These are phyloP conservation scores for Himalopsyche anomala DNA, from an alignment of 2,888 invertebrate genomes.

Conservation along the genomic window DNA sequence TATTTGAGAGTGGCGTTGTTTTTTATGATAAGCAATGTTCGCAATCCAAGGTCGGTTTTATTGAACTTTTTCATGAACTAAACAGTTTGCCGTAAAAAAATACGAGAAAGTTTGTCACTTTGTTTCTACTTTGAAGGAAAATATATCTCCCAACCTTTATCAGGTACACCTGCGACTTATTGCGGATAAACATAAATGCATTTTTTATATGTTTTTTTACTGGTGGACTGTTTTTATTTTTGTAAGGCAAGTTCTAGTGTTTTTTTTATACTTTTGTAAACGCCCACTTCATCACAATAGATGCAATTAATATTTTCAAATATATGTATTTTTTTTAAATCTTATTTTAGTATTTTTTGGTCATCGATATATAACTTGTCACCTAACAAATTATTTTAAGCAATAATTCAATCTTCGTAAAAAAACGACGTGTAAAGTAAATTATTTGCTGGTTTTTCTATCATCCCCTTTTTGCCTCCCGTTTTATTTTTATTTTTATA, in stretches of 20 bases:
- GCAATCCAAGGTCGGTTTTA: constrained; percentile 28
- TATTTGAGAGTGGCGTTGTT: not conserved
- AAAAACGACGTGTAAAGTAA: no score
- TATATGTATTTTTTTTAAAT: no score
- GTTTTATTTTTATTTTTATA: no score
- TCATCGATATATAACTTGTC: no score
- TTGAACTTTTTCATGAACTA: constrained; percentile 34
- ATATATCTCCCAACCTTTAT: not conserved
- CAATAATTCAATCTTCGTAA: no score
- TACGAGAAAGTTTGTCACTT: constrained; percentile 24
- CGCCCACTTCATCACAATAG: not conserved
- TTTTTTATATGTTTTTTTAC: constrained; percentile 14
- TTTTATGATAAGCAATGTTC: constrained; percentile 19
- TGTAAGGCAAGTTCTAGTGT: not conserved
- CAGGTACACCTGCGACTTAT: constrained; percentile 21
- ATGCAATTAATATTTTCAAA: no score
- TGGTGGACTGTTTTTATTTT: constrained; percentile 1
- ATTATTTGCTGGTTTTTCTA: no score
- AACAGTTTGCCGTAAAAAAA: constrained; percentile 11
- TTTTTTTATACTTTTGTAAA: not conserved
- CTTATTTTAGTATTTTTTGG: no score
- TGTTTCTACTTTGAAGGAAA: not conserved
- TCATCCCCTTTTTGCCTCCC: no score
- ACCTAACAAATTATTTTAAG: no score
- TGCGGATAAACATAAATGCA: constrained; percentile 18